Percentiles rank a stretch among this genome's conserved stretches.
Conservation (phyloP, 2,888 invertebrate species). For the Andricus curvator region DNA sequence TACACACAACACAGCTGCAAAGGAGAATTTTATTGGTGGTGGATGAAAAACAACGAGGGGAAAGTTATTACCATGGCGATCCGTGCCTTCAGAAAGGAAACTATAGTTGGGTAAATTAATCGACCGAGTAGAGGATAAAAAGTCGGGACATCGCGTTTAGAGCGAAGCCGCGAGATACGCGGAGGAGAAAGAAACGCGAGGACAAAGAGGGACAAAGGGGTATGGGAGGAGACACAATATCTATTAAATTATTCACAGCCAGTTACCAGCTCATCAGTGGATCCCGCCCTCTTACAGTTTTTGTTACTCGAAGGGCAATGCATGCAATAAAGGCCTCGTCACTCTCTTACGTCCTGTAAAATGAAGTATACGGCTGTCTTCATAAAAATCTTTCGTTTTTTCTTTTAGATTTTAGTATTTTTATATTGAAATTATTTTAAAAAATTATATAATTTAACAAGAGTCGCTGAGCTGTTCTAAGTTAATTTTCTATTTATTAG, state of each 20-base stretch:
- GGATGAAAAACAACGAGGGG: slow-evolving; percentile 5
- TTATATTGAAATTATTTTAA: too few species aligned
- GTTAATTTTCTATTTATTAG: too few species aligned
- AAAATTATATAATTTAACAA: too few species aligned
- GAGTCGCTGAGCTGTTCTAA: too few species aligned
- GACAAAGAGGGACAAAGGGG: slow-evolving; percentile 46
- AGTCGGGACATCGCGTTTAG: background rate
- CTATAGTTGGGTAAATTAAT: background rate
- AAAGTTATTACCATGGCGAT: slow-evolving; percentile 14
- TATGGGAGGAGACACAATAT: slow-evolving; percentile 61
- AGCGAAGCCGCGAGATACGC: background rate
- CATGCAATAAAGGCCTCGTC: slow-evolving; percentile 25
- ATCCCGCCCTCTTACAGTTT: slow-evolving; percentile 63
- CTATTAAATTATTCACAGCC: slow-evolving; percentile 72
- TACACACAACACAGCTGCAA: background rate
- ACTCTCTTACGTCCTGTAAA: slow-evolving; percentile 11
- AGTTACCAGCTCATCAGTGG: slow-evolving; percentile 71
- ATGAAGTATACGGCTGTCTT: background rate
- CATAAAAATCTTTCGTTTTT: background rate
- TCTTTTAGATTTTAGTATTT: background rate
- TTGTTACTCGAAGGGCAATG: slow-evolving; percentile 45
- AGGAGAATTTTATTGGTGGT: background rate
- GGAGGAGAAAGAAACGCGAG: background rate
- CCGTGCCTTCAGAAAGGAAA: background rate
- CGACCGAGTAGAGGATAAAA: slow-evolving; percentile 16